A percentile compares a stretch with the other conserved stretches of the same genome.
phyloP scores from a whole-genome alignment of 2,888 invertebrate genomes.

The Ceramica pisi region DNA sequence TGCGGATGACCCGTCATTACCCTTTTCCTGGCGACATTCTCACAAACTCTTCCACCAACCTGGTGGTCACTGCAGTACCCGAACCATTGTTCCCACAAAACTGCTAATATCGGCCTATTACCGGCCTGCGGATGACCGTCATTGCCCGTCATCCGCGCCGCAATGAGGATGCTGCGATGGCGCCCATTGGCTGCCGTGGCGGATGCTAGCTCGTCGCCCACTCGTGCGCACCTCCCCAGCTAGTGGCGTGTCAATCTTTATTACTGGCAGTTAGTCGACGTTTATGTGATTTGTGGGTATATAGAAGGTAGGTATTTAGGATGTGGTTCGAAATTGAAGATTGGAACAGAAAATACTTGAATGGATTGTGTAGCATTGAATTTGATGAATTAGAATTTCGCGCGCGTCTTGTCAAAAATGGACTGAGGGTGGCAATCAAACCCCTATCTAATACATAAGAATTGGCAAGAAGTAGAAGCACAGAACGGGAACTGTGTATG shows the following conservation, averaged over 20 bases:
- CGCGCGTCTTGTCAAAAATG: no score
- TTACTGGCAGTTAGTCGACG: constrained; percentile 53
- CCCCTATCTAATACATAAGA: no score
- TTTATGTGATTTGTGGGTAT: constrained; percentile 31
- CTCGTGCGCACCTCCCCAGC: constrained; percentile 68
- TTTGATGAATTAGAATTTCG: no score
- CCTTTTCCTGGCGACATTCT: constrained; percentile 7
- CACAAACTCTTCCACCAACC: constrained; percentile 9
- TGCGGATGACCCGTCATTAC: not conserved
- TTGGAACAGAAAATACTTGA: not conserved
- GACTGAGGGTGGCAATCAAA: no score
- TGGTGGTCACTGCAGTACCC: constrained; percentile 7
- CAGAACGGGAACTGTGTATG: no score
- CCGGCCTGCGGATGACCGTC: constrained; percentile 73
- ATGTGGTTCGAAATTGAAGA: not conserved
- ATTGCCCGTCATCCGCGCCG: constrained; percentile 72
- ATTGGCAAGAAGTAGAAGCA: no score
- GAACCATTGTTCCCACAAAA: constrained; percentile 46
- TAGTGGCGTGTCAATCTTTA: constrained; percentile 67
- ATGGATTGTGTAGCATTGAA: no score
- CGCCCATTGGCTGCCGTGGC: constrained; percentile 79
- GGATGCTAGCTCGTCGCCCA: constrained; percentile 67
- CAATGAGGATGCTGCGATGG: constrained; percentile 85
- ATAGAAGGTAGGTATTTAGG: constrained; percentile 19
- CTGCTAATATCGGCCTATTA: constrained; percentile 50